phyloP scores from a whole-genome alignment of 1,140 invertebrate species.

The Leguminivora glycinivorella region DNA sequence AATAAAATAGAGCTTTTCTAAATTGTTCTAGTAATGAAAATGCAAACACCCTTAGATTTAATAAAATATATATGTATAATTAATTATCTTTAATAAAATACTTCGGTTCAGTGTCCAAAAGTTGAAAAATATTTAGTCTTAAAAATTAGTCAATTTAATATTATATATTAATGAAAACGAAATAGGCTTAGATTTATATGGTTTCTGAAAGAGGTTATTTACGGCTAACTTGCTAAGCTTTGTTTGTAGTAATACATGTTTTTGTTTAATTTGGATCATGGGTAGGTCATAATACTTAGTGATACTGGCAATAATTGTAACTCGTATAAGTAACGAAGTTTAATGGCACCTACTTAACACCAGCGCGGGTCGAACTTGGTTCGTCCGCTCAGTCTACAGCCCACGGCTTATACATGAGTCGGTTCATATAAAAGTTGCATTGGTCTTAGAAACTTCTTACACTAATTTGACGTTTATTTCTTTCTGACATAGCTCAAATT shows the following conservation, averaged over 20 bases:
- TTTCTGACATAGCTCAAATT: background rate
- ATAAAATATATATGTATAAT: slow-evolving; percentile 34
- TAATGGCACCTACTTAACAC: slow-evolving; percentile 25
- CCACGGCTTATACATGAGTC: background rate
- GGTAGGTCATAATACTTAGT: slow-evolving; percentile 58
- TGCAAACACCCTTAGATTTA: slow-evolving; percentile 41
- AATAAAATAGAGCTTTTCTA: slow-evolving; percentile 57
- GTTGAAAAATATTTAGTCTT: slow-evolving; percentile 58
- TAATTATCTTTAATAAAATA: slow-evolving; percentile 30
- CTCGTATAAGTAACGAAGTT: slow-evolving; percentile 13
- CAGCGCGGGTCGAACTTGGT: background rate
- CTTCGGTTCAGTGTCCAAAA: slow-evolving; percentile 62
- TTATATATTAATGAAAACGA: slow-evolving; percentile 48
- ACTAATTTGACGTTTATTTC: background rate
- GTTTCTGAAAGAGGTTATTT: slow-evolving; percentile 50
- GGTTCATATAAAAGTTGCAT: background rate
- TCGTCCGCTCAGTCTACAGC: background rate
- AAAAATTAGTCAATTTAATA: slow-evolving; percentile 66
- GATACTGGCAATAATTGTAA: slow-evolving; percentile 45
- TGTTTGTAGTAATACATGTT: slow-evolving; percentile 64
- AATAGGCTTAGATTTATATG: slow-evolving; percentile 63
- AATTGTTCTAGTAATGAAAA: slow-evolving; percentile 54
- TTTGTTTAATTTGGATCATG: slow-evolving; percentile 54
- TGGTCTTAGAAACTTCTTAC: background rate
- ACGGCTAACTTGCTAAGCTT: slow-evolving; percentile 55